Base-by-base conservation (phyloP, 35 echinoderm and acorn worm genomes). In the Chiridota heheva region DNA sequence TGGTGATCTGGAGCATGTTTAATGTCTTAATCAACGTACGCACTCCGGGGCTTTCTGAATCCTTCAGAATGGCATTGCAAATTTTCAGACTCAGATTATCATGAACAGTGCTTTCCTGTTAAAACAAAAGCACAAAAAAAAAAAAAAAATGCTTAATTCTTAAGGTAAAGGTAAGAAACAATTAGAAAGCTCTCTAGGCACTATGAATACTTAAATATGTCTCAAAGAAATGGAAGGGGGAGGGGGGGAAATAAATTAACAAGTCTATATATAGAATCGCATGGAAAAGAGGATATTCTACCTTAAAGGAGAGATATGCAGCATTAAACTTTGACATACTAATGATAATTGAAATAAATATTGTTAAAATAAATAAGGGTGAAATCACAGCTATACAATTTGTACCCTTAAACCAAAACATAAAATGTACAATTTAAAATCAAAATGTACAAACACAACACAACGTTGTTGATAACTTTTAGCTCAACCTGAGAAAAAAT, bases 21-120 rank as follows among this genome's bases (percentile, higher is more conserved):
- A 98, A 85, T 28, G 89, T 66, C 80, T 82, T 70, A 42, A 84
- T 88, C 6, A 91, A 69, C 20, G 47, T 61, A 47, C 89, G 88
- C 36, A 67, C 74, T 3, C 80, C 89, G 15, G 81, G 89, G 20
- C 55, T 41, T 1, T 49, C 77, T 47, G 84, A 67, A 16, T 84
- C 73, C 8, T 47, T 67, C 42, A 98, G 64, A 26, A 98, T 83
- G 46, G 73, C 39, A 31, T 98, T 98, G 59, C 84, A 91, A 0
- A 98, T 59, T 61, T 88, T 98, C 20, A 92, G 20, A 35, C 75
- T 81, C 20, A 98, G 70, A 56, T 69, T 86, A 58, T 98, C 95
- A 88, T 98, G 95, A 37, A 98, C 85, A 57, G 80, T 84, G 17
- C 66, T 88, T 32, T 98, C 95, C 95, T 90, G 78, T 13, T 63